These are phyloP conservation scores for Tetheella fluctuosa DNA, from an alignment of 2,888 invertebrate species.

Conservation along the genomic window DNA sequence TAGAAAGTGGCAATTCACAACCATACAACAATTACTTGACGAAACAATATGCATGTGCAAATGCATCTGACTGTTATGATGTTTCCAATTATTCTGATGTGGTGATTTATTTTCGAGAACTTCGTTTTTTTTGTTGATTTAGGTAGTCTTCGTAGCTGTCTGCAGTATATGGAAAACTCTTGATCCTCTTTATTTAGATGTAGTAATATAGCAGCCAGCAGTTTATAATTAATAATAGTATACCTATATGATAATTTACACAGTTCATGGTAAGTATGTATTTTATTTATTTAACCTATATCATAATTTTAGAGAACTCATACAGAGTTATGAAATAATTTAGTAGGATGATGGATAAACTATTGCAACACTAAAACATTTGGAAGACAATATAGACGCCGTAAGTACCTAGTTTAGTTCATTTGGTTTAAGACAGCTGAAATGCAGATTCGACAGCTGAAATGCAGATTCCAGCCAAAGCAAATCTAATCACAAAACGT, in stretches of 20 bases:
- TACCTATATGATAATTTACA: not conserved
- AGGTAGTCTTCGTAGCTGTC: not conserved
- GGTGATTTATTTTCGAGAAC: not conserved
- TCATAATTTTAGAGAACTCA: not conserved
- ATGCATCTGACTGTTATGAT: not conserved
- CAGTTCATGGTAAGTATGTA: not conserved
- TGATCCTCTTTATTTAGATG: not conserved
- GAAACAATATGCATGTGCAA: not conserved
- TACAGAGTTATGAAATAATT: slow-evolving; percentile 3
- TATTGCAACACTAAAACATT: not conserved
- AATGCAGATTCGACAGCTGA: not conserved
- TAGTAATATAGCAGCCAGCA: not conserved
- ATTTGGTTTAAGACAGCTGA: not conserved
- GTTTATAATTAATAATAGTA: not conserved
- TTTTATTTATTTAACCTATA: not conserved
- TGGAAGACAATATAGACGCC: not conserved
- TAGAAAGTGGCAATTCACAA: not conserved
- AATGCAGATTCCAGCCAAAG: not conserved
- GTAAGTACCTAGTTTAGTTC: not conserved
- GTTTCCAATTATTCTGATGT: too few relatives aligned
- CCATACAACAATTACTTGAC: slow-evolving; percentile 1
- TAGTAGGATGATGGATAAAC: not conserved
- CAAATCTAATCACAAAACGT: not conserved
- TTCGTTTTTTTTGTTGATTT: not conserved
- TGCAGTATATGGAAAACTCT: not conserved